These are phyloP conservation scores for Piprites chloris DNA, from an alignment of 2,113 vertebrate species.

Conservation along the genomic window DNA sequence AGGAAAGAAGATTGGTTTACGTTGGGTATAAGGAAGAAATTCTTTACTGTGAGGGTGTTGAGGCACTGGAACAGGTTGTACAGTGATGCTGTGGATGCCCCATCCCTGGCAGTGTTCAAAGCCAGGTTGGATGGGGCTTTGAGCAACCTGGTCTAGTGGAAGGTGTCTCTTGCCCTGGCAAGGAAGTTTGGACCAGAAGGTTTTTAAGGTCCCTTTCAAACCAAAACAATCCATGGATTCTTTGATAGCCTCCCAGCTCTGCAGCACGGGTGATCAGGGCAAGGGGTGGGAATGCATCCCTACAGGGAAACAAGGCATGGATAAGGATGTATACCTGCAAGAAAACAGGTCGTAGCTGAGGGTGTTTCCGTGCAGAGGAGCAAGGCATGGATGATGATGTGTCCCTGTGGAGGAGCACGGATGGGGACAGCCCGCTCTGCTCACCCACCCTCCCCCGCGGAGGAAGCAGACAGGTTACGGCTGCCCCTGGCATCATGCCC, in stretches of 20 bases:
- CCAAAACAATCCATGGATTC: neutral
- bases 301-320: neutral
- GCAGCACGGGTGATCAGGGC: rapidly evolving
- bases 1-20: neutral
- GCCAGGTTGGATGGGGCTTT: neutral
- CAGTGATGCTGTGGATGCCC: neutral
- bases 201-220: neutral
- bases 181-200: neutral
- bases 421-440: neutral
- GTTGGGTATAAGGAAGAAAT: neutral
- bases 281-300: neutral
- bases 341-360: neutral
- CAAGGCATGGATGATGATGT: neutral
- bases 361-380: neutral
- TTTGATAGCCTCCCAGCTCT: neutral
- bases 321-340: neutral
- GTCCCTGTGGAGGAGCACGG: neutral
- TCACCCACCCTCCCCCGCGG: rapidly evolving
- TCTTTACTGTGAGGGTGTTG: neutral
- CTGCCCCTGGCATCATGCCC: neutral
- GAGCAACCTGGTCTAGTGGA: neutral
- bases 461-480: neutral
- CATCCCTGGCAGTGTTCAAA: neutral
- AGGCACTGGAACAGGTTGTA: neutral
- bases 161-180: neutral